A percentile compares a stretch with the other conserved stretches of the same genome.
Evolutionary conservation across 2,113 vertebrate genomes (phyloP).

Genomic region (Aviceda subcristata): DNA sequence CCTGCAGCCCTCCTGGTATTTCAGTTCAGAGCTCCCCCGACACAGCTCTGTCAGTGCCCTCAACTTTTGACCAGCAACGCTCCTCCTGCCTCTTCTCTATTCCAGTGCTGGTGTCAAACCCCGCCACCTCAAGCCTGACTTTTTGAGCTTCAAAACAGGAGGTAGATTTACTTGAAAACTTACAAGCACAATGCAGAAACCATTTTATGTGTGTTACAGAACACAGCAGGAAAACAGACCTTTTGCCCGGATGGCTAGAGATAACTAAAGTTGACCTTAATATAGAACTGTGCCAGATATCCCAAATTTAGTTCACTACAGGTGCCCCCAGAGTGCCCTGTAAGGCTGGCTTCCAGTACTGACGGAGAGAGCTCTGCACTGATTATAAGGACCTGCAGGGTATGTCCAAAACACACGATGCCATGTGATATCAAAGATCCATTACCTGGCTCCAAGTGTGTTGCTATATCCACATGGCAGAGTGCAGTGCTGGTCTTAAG

Average conservation of each 20-base stretch:
- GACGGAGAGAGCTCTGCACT: background rate
- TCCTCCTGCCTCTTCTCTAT: background rate
- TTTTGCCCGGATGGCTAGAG: background rate
- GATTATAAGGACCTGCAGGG: background rate
- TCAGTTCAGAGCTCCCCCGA: background rate
- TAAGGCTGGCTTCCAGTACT: background rate
- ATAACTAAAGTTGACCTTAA: constrained; percentile 39
- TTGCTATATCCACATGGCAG: background rate
- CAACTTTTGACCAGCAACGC: background rate
- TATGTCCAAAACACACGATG: background rate
- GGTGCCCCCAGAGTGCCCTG: background rate
- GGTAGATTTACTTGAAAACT: constrained; percentile 8
- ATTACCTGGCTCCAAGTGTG: background rate
- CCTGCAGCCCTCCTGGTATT: background rate
- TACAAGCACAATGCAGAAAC: background rate
- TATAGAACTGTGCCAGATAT: constrained; percentile 11
- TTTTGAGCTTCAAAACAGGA: constrained; percentile 36
- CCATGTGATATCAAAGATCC: background rate
- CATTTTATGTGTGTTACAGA: background rate
- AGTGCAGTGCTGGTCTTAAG: background rate
- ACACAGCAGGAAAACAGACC: background rate
- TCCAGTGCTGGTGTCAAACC: background rate
- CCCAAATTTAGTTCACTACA: background rate
- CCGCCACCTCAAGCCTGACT: background rate
- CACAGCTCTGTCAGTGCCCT: background rate